A percentile compares a stretch with the other conserved stretches of the same genome.
These are phyloP conservation scores for Psephotus haematonotus DNA, from an alignment of 2,113 vertebrate species.

Conservation along the genomic window DNA sequence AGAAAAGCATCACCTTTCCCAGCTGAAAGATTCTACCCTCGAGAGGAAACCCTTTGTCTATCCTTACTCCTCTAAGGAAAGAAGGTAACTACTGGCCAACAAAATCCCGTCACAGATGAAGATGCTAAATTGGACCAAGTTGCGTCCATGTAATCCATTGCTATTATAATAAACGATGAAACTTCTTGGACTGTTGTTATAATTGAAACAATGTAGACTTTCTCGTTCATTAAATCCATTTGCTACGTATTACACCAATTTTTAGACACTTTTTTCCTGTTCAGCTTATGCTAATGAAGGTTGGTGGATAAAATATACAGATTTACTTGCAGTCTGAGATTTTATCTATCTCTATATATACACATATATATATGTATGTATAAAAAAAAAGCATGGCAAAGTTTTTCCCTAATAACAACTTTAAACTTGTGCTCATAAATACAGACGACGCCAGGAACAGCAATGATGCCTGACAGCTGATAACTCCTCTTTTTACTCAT, in stretches of 20 bases:
- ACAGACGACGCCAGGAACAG: neutral
- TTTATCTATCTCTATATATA: neutral
- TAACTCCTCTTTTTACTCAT: neutral
- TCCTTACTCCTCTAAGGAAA: neutral
- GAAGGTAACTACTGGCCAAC: neutral
- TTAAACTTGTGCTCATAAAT: neutral
- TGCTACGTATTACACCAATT: neutral
- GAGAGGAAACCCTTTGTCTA: neutral
- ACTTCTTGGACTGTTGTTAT: neutral
- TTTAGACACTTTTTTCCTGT: neutral
- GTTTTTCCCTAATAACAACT: neutral
- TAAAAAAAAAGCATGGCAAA: neutral
- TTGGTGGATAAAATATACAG: neutral
- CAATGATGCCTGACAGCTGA: rapidly evolving
- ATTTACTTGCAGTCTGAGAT: neutral
- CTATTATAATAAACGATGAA: neutral
- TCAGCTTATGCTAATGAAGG: neutral
- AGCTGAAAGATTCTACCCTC: neutral
- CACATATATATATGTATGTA: neutral
- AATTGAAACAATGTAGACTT: neutral
- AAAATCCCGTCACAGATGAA: neutral
- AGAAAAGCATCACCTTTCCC: neutral
- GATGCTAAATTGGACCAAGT: neutral
- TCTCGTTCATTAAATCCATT: neutral
- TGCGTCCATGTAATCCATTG: neutral